Evolutionary conservation across 37 sponge, comb jelly and placozoan species (phyloP).

Genomic region (Crambe crambe): DNA sequence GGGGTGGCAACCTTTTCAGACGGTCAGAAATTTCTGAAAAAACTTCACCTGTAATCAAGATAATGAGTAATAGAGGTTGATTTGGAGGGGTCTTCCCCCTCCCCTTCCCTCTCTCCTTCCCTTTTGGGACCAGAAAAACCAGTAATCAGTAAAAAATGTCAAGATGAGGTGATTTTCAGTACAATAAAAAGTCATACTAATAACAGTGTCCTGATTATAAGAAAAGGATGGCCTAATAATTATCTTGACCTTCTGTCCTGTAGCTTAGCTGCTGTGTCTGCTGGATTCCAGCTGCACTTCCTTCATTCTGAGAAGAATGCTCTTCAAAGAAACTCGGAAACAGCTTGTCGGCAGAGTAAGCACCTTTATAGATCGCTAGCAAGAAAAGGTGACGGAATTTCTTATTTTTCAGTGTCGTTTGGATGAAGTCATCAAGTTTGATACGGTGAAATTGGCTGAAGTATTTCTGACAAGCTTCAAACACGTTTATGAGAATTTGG

Average conservation of each 20-base stretch:
- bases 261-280: not conserved
- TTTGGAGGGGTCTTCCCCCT: too few relatives aligned
- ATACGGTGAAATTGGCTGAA: conserved; percentile 2
- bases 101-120: too few relatives aligned
- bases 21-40: not conserved
- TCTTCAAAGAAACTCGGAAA: conserved; percentile 9
- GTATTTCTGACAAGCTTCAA: conserved; percentile 5
- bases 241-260: conserved; percentile 15
- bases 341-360: conserved; percentile 26
- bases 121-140: too few relatives aligned
- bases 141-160: too few relatives aligned
- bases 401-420: not conserved
- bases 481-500: conserved; percentile 9
- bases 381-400: conserved; percentile 24
- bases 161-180: too few relatives aligned
- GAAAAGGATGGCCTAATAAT: too few relatives aligned
- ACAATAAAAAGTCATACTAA: too few relatives aligned
- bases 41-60: conserved; percentile 36
- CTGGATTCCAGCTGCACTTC: not conserved
- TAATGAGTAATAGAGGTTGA: too few relatives aligned
- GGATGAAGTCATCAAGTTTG: conserved; percentile 31
- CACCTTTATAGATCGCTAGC: conserved; percentile 42
- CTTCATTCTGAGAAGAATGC: not conserved
- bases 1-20: conserved; percentile 19
- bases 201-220: too few relatives aligned